Evolutionary conservation across 2,797 vertebrate species (phyloP).

Genomic region (Notamacropus eugenii): DNA sequence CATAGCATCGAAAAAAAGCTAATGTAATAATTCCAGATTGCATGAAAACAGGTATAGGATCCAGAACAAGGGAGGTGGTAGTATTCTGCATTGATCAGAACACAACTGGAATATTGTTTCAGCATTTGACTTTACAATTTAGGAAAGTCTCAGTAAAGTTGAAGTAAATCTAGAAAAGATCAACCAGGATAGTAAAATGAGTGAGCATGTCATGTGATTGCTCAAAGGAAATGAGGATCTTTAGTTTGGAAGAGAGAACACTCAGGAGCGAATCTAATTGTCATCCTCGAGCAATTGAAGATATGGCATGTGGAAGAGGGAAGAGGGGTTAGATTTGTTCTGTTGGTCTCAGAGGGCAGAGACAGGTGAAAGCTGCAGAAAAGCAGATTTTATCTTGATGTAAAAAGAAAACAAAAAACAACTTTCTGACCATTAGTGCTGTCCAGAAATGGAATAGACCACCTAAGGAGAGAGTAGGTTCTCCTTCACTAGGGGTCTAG

Average conservation of each 20-base stretch:
- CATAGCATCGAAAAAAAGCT: not conserved
- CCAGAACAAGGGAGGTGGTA: not conserved
- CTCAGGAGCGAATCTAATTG: not conserved
- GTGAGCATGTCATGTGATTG: not conserved
- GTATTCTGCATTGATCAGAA: not conserved
- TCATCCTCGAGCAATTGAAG: not conserved
- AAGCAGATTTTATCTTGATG: not conserved
- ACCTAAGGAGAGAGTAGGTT: not conserved
- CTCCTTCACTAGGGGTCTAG: not conserved
- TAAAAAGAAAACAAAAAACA: not conserved
- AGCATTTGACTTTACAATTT: not conserved
- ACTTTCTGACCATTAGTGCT: not conserved
- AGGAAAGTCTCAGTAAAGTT: not conserved
- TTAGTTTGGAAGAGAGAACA: not conserved
- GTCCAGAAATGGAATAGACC: not conserved
- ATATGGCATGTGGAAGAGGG: not conserved
- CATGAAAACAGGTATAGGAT: not conserved
- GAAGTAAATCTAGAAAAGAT: not conserved
- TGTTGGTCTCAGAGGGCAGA: not conserved
- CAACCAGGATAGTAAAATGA: too few species aligned
- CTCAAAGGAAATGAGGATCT: not conserved
- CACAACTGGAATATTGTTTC: not conserved
- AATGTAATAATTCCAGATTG: not conserved
- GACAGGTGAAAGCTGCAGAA: not conserved
- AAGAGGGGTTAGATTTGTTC: not conserved